phyloP scores from a whole-genome alignment of 2,888 invertebrate species.

The Lampropteryx suffumata region DNA sequence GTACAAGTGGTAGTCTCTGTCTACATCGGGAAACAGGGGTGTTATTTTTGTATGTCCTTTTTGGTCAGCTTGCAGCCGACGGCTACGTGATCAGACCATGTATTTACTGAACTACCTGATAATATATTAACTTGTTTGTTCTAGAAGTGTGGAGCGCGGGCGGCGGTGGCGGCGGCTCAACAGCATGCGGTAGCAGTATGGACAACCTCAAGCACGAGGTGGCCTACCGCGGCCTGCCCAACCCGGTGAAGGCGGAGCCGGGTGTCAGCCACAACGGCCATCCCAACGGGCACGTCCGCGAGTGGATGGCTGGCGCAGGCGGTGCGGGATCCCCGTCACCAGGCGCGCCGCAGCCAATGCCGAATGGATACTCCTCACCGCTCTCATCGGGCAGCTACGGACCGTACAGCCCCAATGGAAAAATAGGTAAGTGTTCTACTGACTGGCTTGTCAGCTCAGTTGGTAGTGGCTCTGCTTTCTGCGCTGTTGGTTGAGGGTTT shows the following conservation, averaged over 20 bases:
- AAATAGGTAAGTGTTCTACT: slow-evolving; percentile 87
- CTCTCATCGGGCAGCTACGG: slow-evolving; percentile 95
- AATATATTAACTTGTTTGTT: slow-evolving; percentile 8
- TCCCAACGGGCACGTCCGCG: slow-evolving; percentile 75
- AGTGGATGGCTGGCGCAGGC: slow-evolving; percentile 79
- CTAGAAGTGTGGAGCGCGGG: slow-evolving; percentile 81
- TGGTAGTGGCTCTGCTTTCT: too few species aligned
- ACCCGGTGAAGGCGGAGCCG: slow-evolving; percentile 78
- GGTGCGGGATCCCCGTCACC: slow-evolving; percentile 85
- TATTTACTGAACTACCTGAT: too few species aligned
- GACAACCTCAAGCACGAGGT: slow-evolving; percentile 85
- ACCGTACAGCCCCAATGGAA: slow-evolving; percentile 94
- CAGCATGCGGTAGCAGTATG: slow-evolving; percentile 84
- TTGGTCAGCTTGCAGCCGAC: too few species aligned
- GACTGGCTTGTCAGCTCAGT: too few species aligned
- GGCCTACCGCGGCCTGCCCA: slow-evolving; percentile 80
- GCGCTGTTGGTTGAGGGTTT: too few species aligned
- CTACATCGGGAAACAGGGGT: too few species aligned
- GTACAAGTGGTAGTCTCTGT: too few species aligned
- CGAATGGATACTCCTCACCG: slow-evolving; percentile 92
- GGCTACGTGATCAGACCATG: too few species aligned
- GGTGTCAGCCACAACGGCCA: slow-evolving; percentile 80
- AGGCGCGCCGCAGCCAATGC: slow-evolving; percentile 85
- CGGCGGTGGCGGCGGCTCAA: slow-evolving; percentile 74
- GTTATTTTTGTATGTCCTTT: too few species aligned